Evolutionary conservation across 2,888 invertebrate genomes (phyloP).

Genomic region (Thysanoteuthis rhombus): DNA sequence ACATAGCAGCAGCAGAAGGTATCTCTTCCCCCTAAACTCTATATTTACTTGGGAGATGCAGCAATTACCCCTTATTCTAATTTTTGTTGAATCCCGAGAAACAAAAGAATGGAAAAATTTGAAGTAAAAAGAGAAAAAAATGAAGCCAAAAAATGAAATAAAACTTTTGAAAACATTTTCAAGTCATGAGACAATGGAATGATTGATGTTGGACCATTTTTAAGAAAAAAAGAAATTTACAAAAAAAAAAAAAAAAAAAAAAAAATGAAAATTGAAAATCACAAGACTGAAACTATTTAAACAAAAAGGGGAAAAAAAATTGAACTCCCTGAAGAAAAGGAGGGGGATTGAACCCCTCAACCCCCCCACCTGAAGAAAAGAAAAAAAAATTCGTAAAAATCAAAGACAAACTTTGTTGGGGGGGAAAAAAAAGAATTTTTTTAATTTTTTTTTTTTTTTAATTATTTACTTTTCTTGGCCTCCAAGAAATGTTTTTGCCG

Average conservation of each 20-base stretch:
- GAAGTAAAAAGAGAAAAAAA: not conserved
- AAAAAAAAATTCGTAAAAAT: no score
- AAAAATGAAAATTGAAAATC: not conserved
- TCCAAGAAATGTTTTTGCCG: constrained; percentile 15
- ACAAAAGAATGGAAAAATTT: not conserved
- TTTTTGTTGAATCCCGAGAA: not conserved
- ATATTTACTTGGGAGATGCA: not conserved
- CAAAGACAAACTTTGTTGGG: no score
- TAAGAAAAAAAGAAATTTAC: not conserved
- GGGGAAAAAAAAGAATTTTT: not conserved
- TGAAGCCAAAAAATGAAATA: not conserved
- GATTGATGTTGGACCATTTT: not conserved
- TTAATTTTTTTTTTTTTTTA: not conserved
- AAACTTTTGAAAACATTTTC: not conserved
- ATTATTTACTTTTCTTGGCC: not conserved
- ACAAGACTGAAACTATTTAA: not conserved
- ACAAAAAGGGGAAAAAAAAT: no score
- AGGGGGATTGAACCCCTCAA: no score
- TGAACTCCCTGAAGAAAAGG: no score
- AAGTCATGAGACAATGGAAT: not conserved
- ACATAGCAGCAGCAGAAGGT: no score
- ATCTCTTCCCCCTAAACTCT: not conserved
- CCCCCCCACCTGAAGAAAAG: no score
- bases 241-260: not conserved
- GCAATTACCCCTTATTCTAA: not conserved